These are phyloP conservation scores for Machimus atricapillus DNA, from an alignment of 2,888 invertebrate species.

Conservation along the genomic window DNA sequence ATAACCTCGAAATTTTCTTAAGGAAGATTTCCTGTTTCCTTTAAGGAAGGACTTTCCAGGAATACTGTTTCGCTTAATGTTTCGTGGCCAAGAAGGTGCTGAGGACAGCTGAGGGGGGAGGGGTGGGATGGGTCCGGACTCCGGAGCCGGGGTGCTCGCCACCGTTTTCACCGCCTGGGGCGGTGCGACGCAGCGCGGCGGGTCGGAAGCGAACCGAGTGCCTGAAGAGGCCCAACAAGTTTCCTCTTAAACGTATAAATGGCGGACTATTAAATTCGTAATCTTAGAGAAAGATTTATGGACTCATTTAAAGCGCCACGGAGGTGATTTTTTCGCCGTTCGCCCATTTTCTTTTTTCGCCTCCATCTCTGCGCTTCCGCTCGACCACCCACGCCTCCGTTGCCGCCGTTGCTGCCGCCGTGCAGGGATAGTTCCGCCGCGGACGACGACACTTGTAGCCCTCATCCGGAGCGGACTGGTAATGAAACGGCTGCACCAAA, in stretches of 20 bases:
- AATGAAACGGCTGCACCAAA: constrained; percentile 33
- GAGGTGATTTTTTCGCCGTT: constrained; percentile 4
- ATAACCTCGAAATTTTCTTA: constrained; percentile 39
- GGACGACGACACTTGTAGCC: constrained; percentile 11
- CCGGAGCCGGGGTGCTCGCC: not conserved
- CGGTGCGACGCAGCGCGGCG: not conserved
- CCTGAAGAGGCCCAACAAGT: constrained; percentile 42
- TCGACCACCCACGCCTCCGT: not conserved
- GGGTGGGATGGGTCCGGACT: not conserved
- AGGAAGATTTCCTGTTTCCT: constrained; percentile 40
- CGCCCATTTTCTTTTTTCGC: not conserved
- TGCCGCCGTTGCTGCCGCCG: not conserved
- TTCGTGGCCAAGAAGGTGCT: constrained; percentile 26
- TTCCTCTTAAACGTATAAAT: constrained; percentile 42
- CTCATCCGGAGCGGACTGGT: not conserved
- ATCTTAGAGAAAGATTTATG: constrained; percentile 43
- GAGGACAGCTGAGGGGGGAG: not conserved
- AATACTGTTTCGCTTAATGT: constrained; percentile 38
- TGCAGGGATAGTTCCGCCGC: not conserved
- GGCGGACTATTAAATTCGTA: constrained; percentile 45
- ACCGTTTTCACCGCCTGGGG: not conserved
- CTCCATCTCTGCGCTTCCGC: not conserved
- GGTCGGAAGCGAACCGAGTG: not conserved
- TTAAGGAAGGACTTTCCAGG: constrained; percentile 29
- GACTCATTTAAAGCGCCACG: constrained; percentile 39